These are phyloP conservation scores for Netelia virgata DNA, from an alignment of 2,888 invertebrate species.

Conservation along the genomic window DNA sequence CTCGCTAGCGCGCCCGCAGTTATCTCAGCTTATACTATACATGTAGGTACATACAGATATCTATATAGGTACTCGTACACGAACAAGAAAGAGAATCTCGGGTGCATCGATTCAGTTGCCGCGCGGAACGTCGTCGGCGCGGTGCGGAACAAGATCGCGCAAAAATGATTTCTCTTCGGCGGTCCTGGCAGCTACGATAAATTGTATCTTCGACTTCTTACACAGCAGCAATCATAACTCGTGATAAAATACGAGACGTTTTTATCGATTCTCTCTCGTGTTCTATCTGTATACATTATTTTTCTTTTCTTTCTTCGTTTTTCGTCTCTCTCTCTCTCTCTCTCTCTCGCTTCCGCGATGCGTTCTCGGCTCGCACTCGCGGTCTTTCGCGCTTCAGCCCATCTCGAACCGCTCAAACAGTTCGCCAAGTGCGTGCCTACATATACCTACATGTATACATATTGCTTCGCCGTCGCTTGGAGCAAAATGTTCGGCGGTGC, in stretches of 20 bases:
- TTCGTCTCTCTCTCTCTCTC: constrained; percentile 31
- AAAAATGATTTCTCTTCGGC: constrained; percentile 80
- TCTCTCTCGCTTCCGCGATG: constrained; percentile 48
- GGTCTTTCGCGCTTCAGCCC: constrained; percentile 28
- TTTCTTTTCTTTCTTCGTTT: constrained; percentile 43
- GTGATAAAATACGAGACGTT: constrained; percentile 79
- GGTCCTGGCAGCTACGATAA: constrained; percentile 76
- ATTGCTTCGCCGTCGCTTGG: constrained; percentile 44
- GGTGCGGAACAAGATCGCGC: constrained; percentile 76
- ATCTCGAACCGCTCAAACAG: constrained; percentile 30
- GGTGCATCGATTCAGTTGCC: constrained; percentile 39
- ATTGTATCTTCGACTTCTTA: constrained; percentile 78
- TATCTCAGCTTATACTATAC: too few relatives aligned
- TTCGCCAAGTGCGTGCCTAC: constrained; percentile 36
- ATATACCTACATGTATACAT: constrained; percentile 43
- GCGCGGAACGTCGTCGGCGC: constrained; percentile 70
- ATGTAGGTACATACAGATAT: background rate
- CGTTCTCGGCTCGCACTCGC: constrained; percentile 26
- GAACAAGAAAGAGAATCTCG: constrained; percentile 37
- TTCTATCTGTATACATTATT: constrained; percentile 69
- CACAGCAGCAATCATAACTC: constrained; percentile 80
- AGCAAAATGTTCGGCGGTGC: constrained; percentile 38
- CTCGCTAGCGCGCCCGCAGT: background rate
- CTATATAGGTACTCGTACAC: background rate
- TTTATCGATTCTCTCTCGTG: constrained; percentile 68